Evolutionary conservation across 2,888 invertebrate genomes (phyloP).

Genomic region (Colletes collaris): DNA sequence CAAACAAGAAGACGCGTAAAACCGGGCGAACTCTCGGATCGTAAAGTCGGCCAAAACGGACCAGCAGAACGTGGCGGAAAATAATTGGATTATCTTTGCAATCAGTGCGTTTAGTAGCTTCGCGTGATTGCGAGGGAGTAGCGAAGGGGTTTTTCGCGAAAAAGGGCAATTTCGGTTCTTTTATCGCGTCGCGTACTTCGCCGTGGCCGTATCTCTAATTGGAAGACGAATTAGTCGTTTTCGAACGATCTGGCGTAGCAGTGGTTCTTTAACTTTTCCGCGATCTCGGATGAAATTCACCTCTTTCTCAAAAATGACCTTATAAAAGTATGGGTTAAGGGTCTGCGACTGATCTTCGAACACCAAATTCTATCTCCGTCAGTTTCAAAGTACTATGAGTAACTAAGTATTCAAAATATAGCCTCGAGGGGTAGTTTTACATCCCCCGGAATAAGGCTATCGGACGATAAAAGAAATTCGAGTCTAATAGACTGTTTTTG

Average conservation of each 20-base stretch:
- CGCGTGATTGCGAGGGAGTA: not conserved
- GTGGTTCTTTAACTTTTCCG: no score
- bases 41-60: not conserved
- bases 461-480: no score
- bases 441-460: no score
- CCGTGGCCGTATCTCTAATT: not conserved
- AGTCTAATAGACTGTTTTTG: no score
- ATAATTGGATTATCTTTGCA: conserved; percentile 49
- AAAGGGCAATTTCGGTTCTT: not conserved
- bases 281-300: no score
- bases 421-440: no score
- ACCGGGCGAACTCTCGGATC: conserved; percentile 16
- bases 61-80: conserved; percentile 3
- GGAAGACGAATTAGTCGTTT: conserved; percentile 4
- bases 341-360: no score
- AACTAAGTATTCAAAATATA: no score
- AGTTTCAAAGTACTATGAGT: no score
- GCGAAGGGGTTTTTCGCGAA: not conserved
- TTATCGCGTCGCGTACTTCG: not conserved
- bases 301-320: no score
- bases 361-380: no score
- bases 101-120: conserved; percentile 17
- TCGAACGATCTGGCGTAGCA: not conserved
- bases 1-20: conserved; percentile 33
- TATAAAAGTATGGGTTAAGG: no score